Conservation (phyloP, 35 echinoderm and acorn worm genomes). For the Holothuria glaberrima region DNA sequence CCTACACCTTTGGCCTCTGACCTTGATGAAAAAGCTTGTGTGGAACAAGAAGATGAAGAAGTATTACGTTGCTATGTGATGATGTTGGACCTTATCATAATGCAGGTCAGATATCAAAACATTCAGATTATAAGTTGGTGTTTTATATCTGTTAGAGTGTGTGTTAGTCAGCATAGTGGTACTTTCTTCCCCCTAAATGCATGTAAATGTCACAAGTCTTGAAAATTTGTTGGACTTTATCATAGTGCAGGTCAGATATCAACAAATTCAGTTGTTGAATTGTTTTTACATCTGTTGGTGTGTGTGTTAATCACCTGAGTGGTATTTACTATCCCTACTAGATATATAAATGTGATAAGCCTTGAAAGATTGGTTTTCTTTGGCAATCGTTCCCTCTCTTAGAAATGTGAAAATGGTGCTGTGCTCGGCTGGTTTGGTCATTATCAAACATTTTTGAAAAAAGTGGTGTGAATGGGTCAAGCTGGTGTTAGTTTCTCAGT, state of each 20-base stretch:
- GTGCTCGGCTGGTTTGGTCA: too few species aligned
- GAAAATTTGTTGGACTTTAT: constrained; percentile 62
- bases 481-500: too few species aligned
- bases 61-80: constrained; percentile 84
- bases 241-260: constrained; percentile 55
- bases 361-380: too few species aligned
- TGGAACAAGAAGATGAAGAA: constrained; percentile 82
- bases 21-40: constrained; percentile 74
- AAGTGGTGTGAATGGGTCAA: too few species aligned
- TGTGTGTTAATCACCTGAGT: not conserved
- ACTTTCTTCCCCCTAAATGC: not conserved
- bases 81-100: constrained; percentile 84
- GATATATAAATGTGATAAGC: too few species aligned
- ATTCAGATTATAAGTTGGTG: not conserved
- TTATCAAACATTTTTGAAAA: too few species aligned
- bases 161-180: not conserved
- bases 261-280: not conserved
- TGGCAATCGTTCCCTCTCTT: too few species aligned
- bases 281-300: not conserved
- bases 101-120: constrained; percentile 65
- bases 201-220: too few species aligned
- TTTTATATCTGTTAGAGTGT: not conserved
- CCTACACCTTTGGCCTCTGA: constrained; percentile 76
- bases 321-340: not conserved
- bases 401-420: too few species aligned